Evolutionary conservation across 64 coral and sea anemone species (phyloP).

Genomic region (Pocillopora verrucosa): DNA sequence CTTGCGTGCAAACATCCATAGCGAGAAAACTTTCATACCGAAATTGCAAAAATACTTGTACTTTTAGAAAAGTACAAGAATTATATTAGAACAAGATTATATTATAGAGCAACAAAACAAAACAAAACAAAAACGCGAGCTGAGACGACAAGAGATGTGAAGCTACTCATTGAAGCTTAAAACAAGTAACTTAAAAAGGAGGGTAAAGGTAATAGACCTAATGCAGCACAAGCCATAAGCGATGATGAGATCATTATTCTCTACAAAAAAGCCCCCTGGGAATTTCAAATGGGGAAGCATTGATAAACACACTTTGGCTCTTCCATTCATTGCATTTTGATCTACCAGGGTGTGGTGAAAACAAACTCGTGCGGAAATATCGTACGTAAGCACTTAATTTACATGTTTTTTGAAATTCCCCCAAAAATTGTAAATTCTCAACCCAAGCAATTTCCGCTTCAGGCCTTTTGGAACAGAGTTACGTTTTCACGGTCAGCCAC

Average conservation of each 20-base stretch:
- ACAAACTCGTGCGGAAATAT: neutral
- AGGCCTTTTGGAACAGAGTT: too few relatives aligned
- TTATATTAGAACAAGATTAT: too few relatives aligned
- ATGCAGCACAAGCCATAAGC: conserved; percentile 22
- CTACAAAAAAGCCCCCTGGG: conserved; percentile 27
- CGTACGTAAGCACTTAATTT: too few relatives aligned
- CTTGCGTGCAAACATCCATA: neutral
- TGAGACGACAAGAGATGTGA: neutral
- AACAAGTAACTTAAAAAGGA: too few relatives aligned
- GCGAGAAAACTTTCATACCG: neutral
- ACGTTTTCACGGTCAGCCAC: too few relatives aligned
- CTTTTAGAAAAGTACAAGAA: neutral
- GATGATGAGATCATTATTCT: conserved; percentile 19
- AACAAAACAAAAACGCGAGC: neutral
- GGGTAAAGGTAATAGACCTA: conserved; percentile 27
- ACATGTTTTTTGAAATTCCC: too few relatives aligned
- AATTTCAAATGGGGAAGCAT: conserved; percentile 57
- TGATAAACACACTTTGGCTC: conserved; percentile 20
- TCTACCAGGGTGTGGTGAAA: neutral
- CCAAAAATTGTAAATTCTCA: too few relatives aligned
- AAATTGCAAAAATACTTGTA: conserved; percentile 22
- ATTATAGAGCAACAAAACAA: too few relatives aligned
- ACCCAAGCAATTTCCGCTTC: too few relatives aligned
- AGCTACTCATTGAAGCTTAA: neutral
- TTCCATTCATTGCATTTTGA: conserved; percentile 22